Conservation (phyloP, 2,113 vertebrate species). For the Arizona elegans region DNA sequence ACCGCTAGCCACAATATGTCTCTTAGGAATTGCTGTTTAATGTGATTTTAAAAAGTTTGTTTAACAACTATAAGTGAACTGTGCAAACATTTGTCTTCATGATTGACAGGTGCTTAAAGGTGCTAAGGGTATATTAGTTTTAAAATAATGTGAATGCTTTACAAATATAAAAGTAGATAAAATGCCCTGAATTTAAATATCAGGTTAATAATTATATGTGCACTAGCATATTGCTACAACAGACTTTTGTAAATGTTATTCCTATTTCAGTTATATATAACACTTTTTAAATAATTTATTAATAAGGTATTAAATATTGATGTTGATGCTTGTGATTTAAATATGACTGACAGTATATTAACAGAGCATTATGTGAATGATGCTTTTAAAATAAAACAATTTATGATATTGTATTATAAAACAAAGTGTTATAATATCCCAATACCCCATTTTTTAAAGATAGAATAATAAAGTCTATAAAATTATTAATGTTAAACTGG, state of each 20-base stretch:
- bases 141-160: not conserved
- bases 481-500: not conserved
- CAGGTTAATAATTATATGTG: not conserved
- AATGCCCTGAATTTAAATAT: not conserved
- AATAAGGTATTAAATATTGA: constrained; percentile 16
- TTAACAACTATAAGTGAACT: constrained; percentile 34
- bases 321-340: not conserved
- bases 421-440: not conserved
- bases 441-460: constrained; percentile 13
- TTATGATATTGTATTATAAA: constrained; percentile 21
- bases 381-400: not conserved
- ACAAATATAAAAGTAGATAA: not conserved
- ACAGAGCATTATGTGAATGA: not conserved
- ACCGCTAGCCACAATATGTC: constrained; percentile 58
- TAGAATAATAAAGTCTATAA: constrained; percentile 28
- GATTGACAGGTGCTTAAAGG: not conserved
- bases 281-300: not conserved
- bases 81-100: not conserved
- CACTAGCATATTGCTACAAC: not conserved
- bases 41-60: constrained; percentile 53
- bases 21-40: constrained; percentile 50
- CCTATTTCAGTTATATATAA: constrained; percentile 42
- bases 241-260: constrained; percentile 32
- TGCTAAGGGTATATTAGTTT: not conserved
- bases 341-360: constrained; percentile 8